phyloP scores from a whole-genome alignment of 1,140 invertebrate species.

The Aphelenchoides fujianensis region DNA sequence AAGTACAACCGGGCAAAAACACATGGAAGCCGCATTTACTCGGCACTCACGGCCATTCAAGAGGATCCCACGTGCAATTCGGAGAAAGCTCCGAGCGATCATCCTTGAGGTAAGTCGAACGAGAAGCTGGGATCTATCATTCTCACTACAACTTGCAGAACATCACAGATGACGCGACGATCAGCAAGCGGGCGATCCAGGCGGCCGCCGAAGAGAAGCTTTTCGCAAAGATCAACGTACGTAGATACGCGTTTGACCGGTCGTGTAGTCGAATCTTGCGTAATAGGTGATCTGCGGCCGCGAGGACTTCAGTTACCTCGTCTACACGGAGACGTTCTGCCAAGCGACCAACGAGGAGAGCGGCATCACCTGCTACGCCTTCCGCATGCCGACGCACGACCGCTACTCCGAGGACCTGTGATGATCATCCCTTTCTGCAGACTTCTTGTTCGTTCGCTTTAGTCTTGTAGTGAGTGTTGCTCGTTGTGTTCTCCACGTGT shows the following conservation, averaged over 20 bases:
- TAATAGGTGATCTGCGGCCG: slow-evolving; percentile 55
- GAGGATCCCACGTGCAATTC: slow-evolving; percentile 61
- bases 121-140: slow-evolving; percentile 24
- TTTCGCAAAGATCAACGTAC: slow-evolving; percentile 60
- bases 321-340: slow-evolving; percentile 59
- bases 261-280: no score
- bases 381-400: slow-evolving; percentile 4
- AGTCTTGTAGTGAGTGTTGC: not conserved
- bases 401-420: no score
- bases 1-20: slow-evolving; percentile 48
- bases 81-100: slow-evolving; percentile 48
- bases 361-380: slow-evolving; percentile 26
- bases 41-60: slow-evolving; percentile 39
- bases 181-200: slow-evolving; percentile 59
- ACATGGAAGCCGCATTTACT: slow-evolving; percentile 55
- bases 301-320: slow-evolving; percentile 59
- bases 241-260: no score
- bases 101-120: slow-evolving; percentile 54
- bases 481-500: not conserved
- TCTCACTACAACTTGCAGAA: slow-evolving; percentile 46
- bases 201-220: slow-evolving; percentile 61
- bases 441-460: not conserved
- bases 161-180: slow-evolving; percentile 56
- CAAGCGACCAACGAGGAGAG: slow-evolving; percentile 54
- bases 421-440: not conserved